A percentile compares a stretch with the other conserved stretches of the same genome.
phyloP scores from a whole-genome alignment of 2,797 vertebrate genomes.

The Naso thynnoides region DNA sequence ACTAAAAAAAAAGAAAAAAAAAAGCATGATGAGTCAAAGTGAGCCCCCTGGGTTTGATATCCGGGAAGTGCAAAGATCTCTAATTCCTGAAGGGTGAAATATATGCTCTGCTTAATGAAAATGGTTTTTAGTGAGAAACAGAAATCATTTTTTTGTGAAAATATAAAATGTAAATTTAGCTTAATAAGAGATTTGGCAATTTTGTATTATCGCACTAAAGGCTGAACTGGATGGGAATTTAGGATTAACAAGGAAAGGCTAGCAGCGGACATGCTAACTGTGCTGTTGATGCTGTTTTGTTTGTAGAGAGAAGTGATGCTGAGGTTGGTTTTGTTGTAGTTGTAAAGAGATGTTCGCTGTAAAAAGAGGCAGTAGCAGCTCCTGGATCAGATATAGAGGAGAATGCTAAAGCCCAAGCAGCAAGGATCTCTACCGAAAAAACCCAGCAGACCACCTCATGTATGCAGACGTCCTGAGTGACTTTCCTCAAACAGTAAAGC shows the following conservation, averaged over 20 bases:
- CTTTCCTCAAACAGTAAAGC: conserved; percentile 61
- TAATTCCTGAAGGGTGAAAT: conserved; percentile 64
- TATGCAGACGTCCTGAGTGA: conserved; percentile 58
- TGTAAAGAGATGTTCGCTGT: conserved; percentile 44
- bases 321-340: conserved; percentile 2
- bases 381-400: conserved; percentile 29
- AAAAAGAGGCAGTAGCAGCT: conserved; percentile 12
- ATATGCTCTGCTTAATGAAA: conserved; percentile 65
- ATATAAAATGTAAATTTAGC: conserved; percentile 74
- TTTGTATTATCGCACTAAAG: conserved; percentile 68
- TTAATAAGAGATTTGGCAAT: conserved; percentile 68
- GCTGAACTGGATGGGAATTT: conserved; percentile 58
- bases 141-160: conserved; percentile 72
- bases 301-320: conserved; percentile 40
- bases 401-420: conserved; percentile 26
- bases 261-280: conserved; percentile 46
- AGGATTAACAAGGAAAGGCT: conserved; percentile 57
- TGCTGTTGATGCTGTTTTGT: conserved; percentile 37
- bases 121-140: conserved; percentile 53
- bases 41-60: conserved; percentile 66
- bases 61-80: conserved; percentile 82
- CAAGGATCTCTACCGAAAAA: conserved; percentile 40
- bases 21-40: conserved; percentile 74
- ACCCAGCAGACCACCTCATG: conserved; percentile 36
- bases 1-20: conserved; percentile 12